Conservation (phyloP, 2,113 vertebrate genomes). For the Neopipo cinnamomea region DNA sequence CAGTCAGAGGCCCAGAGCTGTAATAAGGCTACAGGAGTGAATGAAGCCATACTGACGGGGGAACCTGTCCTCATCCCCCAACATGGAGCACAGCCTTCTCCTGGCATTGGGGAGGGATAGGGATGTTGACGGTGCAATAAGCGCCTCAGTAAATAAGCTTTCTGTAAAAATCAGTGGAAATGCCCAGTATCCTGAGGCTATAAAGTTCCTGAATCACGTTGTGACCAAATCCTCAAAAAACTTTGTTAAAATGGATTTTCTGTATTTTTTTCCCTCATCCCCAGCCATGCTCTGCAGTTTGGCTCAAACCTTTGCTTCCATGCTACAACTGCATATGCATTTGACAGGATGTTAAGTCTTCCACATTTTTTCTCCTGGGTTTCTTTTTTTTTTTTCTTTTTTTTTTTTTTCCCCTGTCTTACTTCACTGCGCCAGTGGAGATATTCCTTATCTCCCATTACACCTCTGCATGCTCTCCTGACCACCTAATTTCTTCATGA, state of each 20-base stretch:
- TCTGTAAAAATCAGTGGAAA: not conserved
- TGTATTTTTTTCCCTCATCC: not conserved
- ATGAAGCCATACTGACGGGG: rapidly evolving
- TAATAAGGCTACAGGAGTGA: not conserved
- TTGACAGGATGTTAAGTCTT: not conserved
- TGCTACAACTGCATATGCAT: not conserved
- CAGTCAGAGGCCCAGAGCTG: not conserved
- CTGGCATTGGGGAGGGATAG: not conserved
- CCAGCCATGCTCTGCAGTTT: not conserved
- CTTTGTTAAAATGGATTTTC: not conserved
- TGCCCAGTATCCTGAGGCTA: not conserved
- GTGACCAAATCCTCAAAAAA: not conserved
- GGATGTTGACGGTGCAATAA: not conserved
- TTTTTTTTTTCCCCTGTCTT: not conserved
- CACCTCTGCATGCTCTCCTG: not conserved
- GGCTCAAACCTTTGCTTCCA: not conserved
- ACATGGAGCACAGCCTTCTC: not conserved
- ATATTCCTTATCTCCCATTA: not conserved
- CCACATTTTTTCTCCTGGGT: not conserved
- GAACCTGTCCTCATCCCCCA: not conserved
- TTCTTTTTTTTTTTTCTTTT: not conserved
- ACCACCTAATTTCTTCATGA: not conserved
- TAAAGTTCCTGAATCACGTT: not conserved
- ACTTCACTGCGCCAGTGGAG: not conserved
- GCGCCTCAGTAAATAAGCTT: not conserved